Evolutionary conservation across 2,888 invertebrate genomes (phyloP), one percentile per base, ranked within the genome.

Genomic region (Tachystola acroxantha): DNA sequence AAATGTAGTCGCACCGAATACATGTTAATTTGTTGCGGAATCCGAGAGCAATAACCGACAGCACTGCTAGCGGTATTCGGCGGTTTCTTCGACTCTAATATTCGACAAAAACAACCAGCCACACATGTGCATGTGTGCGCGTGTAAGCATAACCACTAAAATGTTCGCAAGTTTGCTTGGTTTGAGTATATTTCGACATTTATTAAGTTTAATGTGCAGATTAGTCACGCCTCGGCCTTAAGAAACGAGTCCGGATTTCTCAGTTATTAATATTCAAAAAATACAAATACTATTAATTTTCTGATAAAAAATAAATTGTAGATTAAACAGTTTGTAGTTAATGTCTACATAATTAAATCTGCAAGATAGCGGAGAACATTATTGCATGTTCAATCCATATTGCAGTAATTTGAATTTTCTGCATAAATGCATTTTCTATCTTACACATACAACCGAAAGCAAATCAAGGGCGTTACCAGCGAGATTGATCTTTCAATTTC

Each of bases 1-100:
- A 82, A 80, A 79, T 77, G 67, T 75, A 76, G 74, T 68, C 74
- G 84, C 82, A 81, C 84, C 69, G 81, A 84, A 86, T 86, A 82
- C 85, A 85, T 86, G 84, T 81, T 86, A 86, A 86, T 86, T 85
- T 84, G 81, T 86, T 86, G 82, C 85, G 84, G 85, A 84, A 85
- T 81, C 80, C 50, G 84, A 84, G 85, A 84, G 85, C 85, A 85
- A 84, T 84, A 86, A 84, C 85, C 84, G 84, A 64, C 70, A 62
- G 65, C 67, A 57, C 52, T 65, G 73, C 71, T 85, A 85, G 85
- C 85, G 85, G 85, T 85, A 85, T 81, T 79, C 63, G 74, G 81
- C 64, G 82, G 82, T 82, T 81, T 80, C 79, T 72, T 78, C 66
- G 69, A 47, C 69, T 75, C 74, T 80, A 73, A 80, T 72, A 80